phyloP scores from a whole-genome alignment of 1,140 invertebrate genomes.

The Habropoda laboriosa region DNA sequence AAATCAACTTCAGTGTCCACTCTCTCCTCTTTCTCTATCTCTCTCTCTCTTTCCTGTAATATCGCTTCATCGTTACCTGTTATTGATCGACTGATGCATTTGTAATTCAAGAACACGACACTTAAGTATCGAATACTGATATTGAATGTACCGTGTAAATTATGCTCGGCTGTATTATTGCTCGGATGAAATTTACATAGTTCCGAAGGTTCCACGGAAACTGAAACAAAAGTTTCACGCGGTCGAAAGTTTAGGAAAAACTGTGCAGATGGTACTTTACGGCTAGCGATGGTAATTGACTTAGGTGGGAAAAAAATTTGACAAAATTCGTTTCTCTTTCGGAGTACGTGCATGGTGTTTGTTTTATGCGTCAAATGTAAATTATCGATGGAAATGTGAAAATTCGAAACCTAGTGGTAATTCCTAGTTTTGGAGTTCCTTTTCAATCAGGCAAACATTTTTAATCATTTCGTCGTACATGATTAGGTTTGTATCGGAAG shows the following conservation, averaged over 20 bases:
- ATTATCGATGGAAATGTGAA: too few relatives aligned
- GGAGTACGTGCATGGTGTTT: too few relatives aligned
- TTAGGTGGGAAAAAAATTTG: background rate
- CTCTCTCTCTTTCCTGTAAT: too few relatives aligned
- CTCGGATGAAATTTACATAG: background rate
- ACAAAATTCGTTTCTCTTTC: background rate
- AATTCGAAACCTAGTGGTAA: too few relatives aligned
- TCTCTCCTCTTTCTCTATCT: background rate
- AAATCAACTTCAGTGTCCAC: slow-evolving; percentile 2
- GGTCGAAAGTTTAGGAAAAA: slow-evolving; percentile 1
- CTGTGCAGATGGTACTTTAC: background rate
- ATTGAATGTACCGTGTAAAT: slow-evolving; percentile 12
- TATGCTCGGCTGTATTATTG: background rate
- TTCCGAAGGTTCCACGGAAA: background rate
- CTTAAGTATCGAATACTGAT: slow-evolving; percentile 31
- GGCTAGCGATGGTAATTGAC: background rate
- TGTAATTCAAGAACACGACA: slow-evolving; percentile 26
- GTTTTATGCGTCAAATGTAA: background rate
- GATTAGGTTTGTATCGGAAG: too few relatives aligned
- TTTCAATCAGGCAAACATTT: background rate
- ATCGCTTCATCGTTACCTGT: background rate
- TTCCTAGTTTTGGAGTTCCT: too few relatives aligned
- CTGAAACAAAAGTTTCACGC: slow-evolving; percentile 14
- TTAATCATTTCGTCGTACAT: too few relatives aligned
- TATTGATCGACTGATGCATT: slow-evolving; percentile 17